A percentile compares a stretch with the other conserved stretches of the same genome.
phyloP scores from a whole-genome alignment of 2,888 invertebrate genomes.

The Eurois occulta region DNA sequence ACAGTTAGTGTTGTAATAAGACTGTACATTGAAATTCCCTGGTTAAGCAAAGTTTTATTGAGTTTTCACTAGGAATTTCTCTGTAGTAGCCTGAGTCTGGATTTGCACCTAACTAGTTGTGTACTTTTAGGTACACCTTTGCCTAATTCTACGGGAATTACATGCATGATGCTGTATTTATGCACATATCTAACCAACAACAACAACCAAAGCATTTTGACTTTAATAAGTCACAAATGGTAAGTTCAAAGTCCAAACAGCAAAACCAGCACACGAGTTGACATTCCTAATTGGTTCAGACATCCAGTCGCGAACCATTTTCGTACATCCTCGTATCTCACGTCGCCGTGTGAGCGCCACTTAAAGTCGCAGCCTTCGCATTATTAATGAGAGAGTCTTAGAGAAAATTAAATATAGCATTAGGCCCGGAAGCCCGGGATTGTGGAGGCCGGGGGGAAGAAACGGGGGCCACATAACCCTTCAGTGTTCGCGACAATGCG shows the following conservation, averaged over 20 bases:
- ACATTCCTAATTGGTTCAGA: conserved; percentile 39
- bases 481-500: conserved; percentile 87
- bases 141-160: not conserved
- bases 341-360: conserved; percentile 89
- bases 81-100: not conserved
- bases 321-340: conserved; percentile 79
- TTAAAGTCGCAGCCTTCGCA: conserved; percentile 90
- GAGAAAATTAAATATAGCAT: conserved; percentile 91
- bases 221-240: not conserved
- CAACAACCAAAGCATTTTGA: not conserved
- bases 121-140: not conserved
- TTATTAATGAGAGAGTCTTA: conserved; percentile 91
- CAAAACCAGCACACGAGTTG: conserved; percentile 2
- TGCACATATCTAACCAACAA: not conserved
- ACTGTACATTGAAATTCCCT: not conserved
- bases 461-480: conserved; percentile 83
- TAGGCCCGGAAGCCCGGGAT: conserved; percentile 89
- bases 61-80: not conserved
- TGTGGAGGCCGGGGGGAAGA: conserved; percentile 76
- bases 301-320: conserved; percentile 63
- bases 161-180: not conserved
- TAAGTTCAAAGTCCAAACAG: not conserved
- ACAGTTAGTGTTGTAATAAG: not conserved
- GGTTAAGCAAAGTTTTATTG: not conserved
- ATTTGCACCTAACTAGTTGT: not conserved